Percentiles rank a stretch among this genome's conserved stretches.
phyloP scores from a whole-genome alignment of 2,888 invertebrate genomes.

The Pilophorus perplexus region DNA sequence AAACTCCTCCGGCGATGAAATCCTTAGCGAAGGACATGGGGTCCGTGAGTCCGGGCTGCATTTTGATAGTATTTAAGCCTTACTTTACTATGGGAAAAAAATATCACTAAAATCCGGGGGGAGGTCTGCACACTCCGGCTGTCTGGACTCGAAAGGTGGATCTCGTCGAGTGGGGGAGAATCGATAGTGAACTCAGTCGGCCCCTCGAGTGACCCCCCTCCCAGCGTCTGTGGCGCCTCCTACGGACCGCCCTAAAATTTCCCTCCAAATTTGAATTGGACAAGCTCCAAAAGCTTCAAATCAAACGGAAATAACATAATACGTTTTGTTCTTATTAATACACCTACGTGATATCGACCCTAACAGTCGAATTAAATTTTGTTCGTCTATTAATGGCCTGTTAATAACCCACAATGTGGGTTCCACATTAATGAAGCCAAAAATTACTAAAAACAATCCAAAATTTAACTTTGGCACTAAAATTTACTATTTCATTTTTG shows the following conservation, averaged over 20 bases:
- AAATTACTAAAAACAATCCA: too few relatives aligned
- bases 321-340: too few relatives aligned
- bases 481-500: too few relatives aligned
- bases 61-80: conserved; percentile 44
- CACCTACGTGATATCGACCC: too few relatives aligned
- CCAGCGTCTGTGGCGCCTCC: neutral
- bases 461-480: too few relatives aligned
- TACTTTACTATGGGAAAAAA: neutral
- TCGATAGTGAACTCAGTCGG: conserved; percentile 40
- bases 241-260: neutral
- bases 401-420: too few relatives aligned
- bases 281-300: neutral
- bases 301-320: neutral
- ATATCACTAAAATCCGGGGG: neutral
- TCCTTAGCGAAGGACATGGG: conserved; percentile 84
- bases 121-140: conserved; percentile 41
- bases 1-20: conserved; percentile 86
- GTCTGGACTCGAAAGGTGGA: conserved; percentile 44
- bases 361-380: too few relatives aligned
- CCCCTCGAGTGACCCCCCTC: neutral
- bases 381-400: too few relatives aligned
- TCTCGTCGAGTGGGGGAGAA: conserved; percentile 44
- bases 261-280: neutral
- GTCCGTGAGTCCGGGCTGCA: conserved; percentile 61
- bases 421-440: too few relatives aligned